Evolutionary conservation across 23 tunicate genomes (phyloP).

Genomic region (Styela plicata): DNA sequence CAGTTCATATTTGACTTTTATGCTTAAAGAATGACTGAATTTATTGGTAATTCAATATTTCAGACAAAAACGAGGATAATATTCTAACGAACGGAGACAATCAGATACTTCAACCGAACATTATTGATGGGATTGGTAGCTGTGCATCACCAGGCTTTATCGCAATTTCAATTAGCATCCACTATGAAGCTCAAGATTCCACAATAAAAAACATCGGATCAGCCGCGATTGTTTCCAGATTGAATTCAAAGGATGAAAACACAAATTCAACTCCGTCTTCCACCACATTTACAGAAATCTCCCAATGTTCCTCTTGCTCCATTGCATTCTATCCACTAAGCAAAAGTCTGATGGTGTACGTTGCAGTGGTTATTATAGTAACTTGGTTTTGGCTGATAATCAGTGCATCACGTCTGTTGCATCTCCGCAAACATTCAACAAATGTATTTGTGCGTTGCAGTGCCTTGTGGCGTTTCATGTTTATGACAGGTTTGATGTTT

Average conservation of each 20-base stretch:
- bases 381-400: slow-evolving; percentile 56
- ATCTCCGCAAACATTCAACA: slow-evolving; percentile 70
- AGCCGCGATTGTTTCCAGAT: background rate
- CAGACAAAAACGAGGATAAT: too few relatives aligned
- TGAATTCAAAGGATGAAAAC: background rate
- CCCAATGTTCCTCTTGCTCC: slow-evolving; percentile 42
- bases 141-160: too few relatives aligned
- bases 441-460: slow-evolving; percentile 91
- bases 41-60: too few relatives aligned
- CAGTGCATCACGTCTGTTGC: slow-evolving; percentile 60
- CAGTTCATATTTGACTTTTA: too few relatives aligned
- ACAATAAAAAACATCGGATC: background rate
- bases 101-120: too few relatives aligned
- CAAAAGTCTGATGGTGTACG: slow-evolving; percentile 33
- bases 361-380: slow-evolving; percentile 30
- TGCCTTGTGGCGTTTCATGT: slow-evolving; percentile 94
- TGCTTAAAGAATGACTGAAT: too few relatives aligned
- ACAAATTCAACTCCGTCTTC: background rate
- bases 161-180: too few relatives aligned
- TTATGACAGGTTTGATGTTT: slow-evolving; percentile 45
- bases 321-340: slow-evolving; percentile 44
- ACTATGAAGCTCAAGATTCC: too few relatives aligned
- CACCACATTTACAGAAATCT: background rate
- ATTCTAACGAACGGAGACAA: too few relatives aligned
- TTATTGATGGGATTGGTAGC: too few relatives aligned